Evolutionary conservation across 1,140 invertebrate species (phyloP).

Genomic region (Bradysia coprophila): DNA sequence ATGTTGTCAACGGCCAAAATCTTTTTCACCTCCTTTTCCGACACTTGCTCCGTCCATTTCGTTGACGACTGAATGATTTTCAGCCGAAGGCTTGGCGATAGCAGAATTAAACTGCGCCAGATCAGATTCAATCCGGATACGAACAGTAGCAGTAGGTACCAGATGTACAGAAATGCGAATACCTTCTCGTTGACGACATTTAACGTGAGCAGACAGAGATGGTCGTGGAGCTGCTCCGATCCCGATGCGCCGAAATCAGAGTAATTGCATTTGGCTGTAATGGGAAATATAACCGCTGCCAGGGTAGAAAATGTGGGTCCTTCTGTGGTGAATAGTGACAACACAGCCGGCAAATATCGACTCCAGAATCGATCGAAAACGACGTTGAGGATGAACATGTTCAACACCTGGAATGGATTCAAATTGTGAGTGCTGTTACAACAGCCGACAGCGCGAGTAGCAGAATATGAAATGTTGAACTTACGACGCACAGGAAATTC

Average conservation of each 20-base stretch:
- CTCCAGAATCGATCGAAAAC: slow-evolving; percentile 58
- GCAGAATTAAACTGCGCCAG: slow-evolving; percentile 25
- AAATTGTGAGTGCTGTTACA: too few species aligned
- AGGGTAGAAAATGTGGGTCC: slow-evolving; percentile 26
- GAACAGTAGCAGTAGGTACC: slow-evolving; percentile 48
- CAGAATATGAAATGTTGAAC: too few species aligned
- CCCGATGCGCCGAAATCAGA: slow-evolving; percentile 42
- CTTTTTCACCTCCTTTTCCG: slow-evolving; percentile 8
- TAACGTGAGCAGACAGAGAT: slow-evolving; percentile 50
- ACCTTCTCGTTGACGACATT: slow-evolving; percentile 70
- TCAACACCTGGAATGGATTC: slow-evolving; percentile 29
- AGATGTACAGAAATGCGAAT: slow-evolving; percentile 62
- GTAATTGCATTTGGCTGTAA: slow-evolving; percentile 63
- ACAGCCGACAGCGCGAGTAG: too few species aligned
- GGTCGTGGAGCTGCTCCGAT: slow-evolving; percentile 34
- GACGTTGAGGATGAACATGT: slow-evolving; percentile 41
- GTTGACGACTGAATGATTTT: slow-evolving; percentile 31
- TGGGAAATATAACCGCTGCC: slow-evolving; percentile 44
- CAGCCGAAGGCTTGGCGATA: slow-evolving; percentile 12
- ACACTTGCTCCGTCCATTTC: slow-evolving; percentile 9
- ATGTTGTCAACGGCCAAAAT: slow-evolving; percentile 22
- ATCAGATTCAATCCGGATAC: slow-evolving; percentile 41
- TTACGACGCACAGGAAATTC: slow-evolving; percentile 47
- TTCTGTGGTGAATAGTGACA: slow-evolving; percentile 23
- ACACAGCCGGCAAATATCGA: slow-evolving; percentile 42